Conservation (phyloP, 2,797 vertebrate genomes). For the Pogoniulus pusillus region DNA sequence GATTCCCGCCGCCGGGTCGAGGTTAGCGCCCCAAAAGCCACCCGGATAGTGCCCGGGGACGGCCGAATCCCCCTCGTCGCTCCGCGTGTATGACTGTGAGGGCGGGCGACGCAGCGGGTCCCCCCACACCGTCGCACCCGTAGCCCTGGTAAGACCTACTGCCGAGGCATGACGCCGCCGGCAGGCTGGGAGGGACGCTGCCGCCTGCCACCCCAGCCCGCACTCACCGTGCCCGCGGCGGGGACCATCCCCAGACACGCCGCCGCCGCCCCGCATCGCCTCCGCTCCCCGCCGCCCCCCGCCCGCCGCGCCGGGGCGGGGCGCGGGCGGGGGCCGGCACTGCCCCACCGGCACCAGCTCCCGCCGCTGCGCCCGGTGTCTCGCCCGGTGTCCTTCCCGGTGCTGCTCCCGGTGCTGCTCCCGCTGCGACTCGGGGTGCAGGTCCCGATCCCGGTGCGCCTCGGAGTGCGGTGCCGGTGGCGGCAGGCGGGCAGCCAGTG, state of each 20-base stretch:
- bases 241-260: conserved; percentile 30
- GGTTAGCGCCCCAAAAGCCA: neutral
- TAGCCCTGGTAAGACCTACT: neutral
- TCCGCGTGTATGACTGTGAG: neutral
- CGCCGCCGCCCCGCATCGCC: conserved; percentile 21
- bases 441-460: neutral
- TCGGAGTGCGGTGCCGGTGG: neutral
- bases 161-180: neutral
- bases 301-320: conserved; percentile 1
- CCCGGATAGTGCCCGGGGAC: neutral
- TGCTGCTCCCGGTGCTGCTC: neutral
- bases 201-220: neutral
- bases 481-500: neutral
- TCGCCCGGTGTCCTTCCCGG: neutral
- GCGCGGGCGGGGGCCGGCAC: conserved; percentile 14
- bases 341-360: conserved; percentile 15
- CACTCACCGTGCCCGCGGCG: conserved; percentile 50
- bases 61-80: neutral
- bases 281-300: conserved; percentile 23
- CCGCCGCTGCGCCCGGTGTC: neutral
- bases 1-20: neutral
- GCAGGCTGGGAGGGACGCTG: neutral
- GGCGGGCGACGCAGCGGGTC: neutral
- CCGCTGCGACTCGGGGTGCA: neutral
- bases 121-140: too few relatives aligned